These are phyloP conservation scores for Gymnarchus niloticus DNA, from an alignment of 2,113 vertebrate species.

Conservation along the genomic window DNA sequence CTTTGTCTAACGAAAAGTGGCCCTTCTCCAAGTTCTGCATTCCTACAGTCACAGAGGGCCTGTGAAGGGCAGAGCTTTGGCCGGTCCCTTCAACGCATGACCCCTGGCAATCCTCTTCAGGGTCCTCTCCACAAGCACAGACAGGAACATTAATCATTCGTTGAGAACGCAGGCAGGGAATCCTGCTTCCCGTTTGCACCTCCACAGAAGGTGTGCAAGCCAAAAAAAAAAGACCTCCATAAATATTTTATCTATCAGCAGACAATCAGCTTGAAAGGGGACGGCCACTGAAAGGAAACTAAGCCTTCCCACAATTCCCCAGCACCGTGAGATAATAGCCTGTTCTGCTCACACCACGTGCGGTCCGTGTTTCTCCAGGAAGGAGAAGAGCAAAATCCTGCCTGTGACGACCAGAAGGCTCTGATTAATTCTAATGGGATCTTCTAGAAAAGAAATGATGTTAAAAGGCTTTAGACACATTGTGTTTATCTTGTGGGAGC, in stretches of 20 bases:
- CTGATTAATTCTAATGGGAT: neutral
- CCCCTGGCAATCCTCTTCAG: neutral
- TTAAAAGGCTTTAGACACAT: neutral
- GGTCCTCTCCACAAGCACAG: slow-evolving; percentile 20
- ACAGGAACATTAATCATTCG: slow-evolving; percentile 43
- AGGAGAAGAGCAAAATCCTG: neutral
- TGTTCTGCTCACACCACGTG: neutral
- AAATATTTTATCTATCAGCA: slow-evolving; percentile 29
- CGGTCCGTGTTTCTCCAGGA: neutral
- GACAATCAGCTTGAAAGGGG: neutral
- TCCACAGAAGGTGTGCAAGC: slow-evolving; percentile 32
- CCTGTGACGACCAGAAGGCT: neutral
- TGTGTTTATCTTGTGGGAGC: slow-evolving; percentile 2
- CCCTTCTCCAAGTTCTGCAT: neutral
- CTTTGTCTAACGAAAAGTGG: neutral
- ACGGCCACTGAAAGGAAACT: neutral
- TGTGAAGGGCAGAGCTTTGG: neutral
- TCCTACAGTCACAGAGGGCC: neutral
- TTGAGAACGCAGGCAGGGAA: slow-evolving; percentile 34
- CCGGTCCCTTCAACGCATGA: neutral
- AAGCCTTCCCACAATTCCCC: slow-evolving; percentile 9
- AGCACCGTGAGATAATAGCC: neutral
- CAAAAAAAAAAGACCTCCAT: slow-evolving; percentile 49
- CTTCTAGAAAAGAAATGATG: neutral
- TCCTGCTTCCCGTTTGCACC: slow-evolving; percentile 34